These are phyloP conservation scores for Hoplodrina blanda DNA, from an alignment of 2,888 invertebrate species.

Conservation along the genomic window DNA sequence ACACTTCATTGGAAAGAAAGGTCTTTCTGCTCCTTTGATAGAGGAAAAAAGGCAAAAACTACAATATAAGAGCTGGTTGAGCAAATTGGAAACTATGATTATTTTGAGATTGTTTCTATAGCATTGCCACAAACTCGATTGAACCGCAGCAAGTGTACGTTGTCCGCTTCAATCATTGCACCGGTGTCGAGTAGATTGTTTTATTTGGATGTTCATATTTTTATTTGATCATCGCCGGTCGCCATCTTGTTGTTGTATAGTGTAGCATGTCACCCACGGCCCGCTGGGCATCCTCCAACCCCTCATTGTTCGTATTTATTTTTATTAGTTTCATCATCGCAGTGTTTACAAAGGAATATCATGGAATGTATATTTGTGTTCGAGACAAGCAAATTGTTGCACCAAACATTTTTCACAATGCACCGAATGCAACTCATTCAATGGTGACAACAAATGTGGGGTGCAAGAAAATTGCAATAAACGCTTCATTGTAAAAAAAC, in stretches of 20 bases:
- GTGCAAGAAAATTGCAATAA: conserved; percentile 73
- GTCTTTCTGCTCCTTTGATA: too few relatives aligned
- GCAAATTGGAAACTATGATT: neutral
- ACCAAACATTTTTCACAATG: conserved; percentile 80
- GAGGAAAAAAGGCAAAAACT: too few relatives aligned
- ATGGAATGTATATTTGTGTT: conserved; percentile 79
- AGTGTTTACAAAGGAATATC: conserved; percentile 74
- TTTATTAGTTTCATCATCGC: conserved; percentile 84
- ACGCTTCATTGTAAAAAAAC: conserved; percentile 74
- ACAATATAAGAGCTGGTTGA: conserved; percentile 8
- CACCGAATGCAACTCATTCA: conserved; percentile 66
- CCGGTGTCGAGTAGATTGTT: conserved; percentile 86
- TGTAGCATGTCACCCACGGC: conserved; percentile 89
- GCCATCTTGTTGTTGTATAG: conserved; percentile 78
- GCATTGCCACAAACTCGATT: conserved; percentile 75
- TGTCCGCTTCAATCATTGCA: conserved; percentile 87
- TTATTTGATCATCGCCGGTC: conserved; percentile 81
- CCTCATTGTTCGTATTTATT: conserved; percentile 87
- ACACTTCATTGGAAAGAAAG: neutral
- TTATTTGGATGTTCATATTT: conserved; percentile 85
- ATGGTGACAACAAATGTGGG: conserved; percentile 65
- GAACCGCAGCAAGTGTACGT: conserved; percentile 75
- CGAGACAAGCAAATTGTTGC: conserved; percentile 75
- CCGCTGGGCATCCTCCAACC: conserved; percentile 91
- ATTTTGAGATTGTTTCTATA: neutral